phyloP scores from a whole-genome alignment of 2,888 invertebrate species.

The Leptarthrus brevirostris region DNA sequence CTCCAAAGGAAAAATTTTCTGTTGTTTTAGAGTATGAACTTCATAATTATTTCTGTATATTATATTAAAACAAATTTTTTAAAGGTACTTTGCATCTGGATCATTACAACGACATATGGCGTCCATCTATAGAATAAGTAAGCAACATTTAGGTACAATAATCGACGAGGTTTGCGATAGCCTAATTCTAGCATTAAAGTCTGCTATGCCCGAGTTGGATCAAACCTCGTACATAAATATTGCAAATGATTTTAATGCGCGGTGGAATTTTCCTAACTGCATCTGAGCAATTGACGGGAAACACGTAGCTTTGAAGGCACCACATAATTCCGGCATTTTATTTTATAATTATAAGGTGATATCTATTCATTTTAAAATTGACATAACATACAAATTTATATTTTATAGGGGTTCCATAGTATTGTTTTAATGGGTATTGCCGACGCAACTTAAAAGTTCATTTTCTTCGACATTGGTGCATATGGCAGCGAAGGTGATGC shows the following conservation, averaged over 20 bases:
- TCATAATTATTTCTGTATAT: too few species aligned
- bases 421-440: background rate
- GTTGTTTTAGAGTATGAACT: too few species aligned
- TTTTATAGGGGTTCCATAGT: background rate
- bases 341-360: background rate
- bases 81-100: too few species aligned
- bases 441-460: background rate
- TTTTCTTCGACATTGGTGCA: background rate
- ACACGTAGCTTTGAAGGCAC: background rate
- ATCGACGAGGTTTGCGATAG: background rate
- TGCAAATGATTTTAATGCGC: background rate
- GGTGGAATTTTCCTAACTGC: conserved; percentile 3
- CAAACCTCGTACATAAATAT: background rate
- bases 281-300: background rate
- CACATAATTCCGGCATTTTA: background rate
- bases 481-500: conserved; percentile 10
- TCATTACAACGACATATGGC: too few species aligned
- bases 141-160: background rate
- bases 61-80: too few species aligned
- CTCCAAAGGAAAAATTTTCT: too few species aligned
- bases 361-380: background rate
- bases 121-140: background rate
- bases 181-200: background rate
- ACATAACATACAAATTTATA: background rate
- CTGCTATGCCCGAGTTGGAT: background rate